Conservation (phyloP, 2,888 invertebrate genomes). For the Atethmia centrago region DNA sequence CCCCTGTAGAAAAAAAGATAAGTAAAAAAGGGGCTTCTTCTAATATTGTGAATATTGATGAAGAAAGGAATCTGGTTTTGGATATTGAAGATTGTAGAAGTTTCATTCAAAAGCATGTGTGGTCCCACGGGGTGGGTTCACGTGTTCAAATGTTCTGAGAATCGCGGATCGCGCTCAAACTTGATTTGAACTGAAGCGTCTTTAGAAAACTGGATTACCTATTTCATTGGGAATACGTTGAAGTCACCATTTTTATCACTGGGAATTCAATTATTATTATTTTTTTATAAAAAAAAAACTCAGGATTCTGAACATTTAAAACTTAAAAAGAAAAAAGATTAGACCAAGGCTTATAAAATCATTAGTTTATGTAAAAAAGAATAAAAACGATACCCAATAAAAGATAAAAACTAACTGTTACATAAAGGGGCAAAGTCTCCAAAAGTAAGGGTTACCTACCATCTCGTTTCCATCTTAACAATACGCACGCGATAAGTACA, state of each 20-base stretch:
- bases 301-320: background rate
- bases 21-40: constrained; percentile 88
- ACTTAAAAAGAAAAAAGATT: background rate
- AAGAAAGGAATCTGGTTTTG: constrained; percentile 89
- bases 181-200: constrained; percentile 71
- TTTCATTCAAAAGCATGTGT: constrained; percentile 82
- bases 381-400: constrained; percentile 29
- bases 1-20: constrained; percentile 80
- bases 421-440: constrained; percentile 67
- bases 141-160: constrained; percentile 82
- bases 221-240: constrained; percentile 46
- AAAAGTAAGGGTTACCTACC: constrained; percentile 78
- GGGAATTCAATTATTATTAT: constrained; percentile 17
- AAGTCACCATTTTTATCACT: constrained; percentile 28
- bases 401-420: constrained; percentile 65
- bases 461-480: constrained; percentile 82
- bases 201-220: constrained; percentile 55
- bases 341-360: background rate
- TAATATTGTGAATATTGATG: constrained; percentile 91
- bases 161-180: constrained; percentile 69
- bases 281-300: background rate
- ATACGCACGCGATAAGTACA: constrained; percentile 86
- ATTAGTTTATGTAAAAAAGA: background rate
- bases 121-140: constrained; percentile 86
- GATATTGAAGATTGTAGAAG: constrained; percentile 79